Evolutionary conservation across 2,113 vertebrate species (phyloP).

Genomic region (Choloepus hoffmanni): DNA sequence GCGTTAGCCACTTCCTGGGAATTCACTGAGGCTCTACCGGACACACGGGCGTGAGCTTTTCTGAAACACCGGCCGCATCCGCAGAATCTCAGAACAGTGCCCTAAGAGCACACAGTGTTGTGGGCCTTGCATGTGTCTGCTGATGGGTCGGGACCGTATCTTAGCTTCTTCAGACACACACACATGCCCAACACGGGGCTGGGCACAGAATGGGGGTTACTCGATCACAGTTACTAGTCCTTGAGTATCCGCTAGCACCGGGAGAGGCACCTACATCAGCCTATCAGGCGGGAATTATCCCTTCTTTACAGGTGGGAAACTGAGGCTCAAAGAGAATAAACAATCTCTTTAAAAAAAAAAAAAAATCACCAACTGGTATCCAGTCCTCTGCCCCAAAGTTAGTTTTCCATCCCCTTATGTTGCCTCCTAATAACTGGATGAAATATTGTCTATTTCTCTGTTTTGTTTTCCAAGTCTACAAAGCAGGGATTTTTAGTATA

Average conservation of each 20-base stretch:
- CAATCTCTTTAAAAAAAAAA: neutral
- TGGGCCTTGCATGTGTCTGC: neutral
- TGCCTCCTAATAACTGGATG: neutral
- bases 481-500: neutral
- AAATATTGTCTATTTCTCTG: neutral
- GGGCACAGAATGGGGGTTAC: rapidly evolving
- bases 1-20: neutral
- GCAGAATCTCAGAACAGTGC: neutral
- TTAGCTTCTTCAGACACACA: neutral
- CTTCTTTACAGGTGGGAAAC: neutral
- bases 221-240: neutral
- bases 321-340: neutral
- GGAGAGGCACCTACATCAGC: neutral
- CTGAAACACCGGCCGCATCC: neutral
- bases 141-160: neutral
- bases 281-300: neutral
- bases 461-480: neutral
- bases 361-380: neutral
- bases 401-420: neutral
- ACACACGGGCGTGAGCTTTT: neutral
- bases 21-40: rapidly evolving
- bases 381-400: neutral
- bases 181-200: neutral
- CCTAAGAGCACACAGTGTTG: rapidly evolving
- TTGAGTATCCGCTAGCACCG: rapidly evolving